Base-by-base conservation (phyloP, 2,888 invertebrate genomes). In the Argyresthia albistria region DNA sequence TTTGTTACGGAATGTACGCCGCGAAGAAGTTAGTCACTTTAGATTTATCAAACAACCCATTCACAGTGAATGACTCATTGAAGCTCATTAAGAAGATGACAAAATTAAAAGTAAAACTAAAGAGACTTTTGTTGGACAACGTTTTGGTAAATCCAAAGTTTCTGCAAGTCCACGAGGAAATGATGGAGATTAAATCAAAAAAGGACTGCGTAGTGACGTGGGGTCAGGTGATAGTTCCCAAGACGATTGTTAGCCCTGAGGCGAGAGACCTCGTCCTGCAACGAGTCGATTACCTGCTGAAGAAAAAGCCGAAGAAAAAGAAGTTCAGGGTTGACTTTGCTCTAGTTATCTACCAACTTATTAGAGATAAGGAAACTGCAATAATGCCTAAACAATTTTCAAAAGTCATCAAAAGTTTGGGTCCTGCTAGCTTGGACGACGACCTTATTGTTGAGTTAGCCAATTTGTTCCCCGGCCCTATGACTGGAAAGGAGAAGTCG, bases 371-470 rank as follows among this genome's bases (percentile, higher is more conserved):
- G 43, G 39, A 11, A 43, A 46, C 10, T n/a, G 49, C 0, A 15
- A 47, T 43, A 8, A 6, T 10, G 7, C 25, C 45, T 35, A 53
- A 50, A 37, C 37, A 43, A 8, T 54, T 56, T 50, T 25, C 16
- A 2, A 35, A 46, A 3, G 4, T 11, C 3, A 10, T 46, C 9
- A 9, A 10, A 14, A 12, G 12, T 12, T 12, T 15, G 6, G 36
- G 12, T n/a, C 48, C 9, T 36, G 36, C 14, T n/a, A 35, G n/a
- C 11, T 15, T 58, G 1, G 54, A 59, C 50, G 57, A 62, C 4
- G 62, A 61, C n/a, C 55, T 70, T 1, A 42, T 56, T 9, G 42
- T 53, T 9, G 55, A 53, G 39, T 35, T 60, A 11, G 52, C 46
- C 10, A 16, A 16, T 1, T 14, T 16, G 11, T 54, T 54, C 42